Evolutionary conservation across 37 sponge, comb jelly and placozoan genomes (phyloP), one percentile per base, ranked within the genome.

Genomic region (Ephydatia muelleri): DNA sequence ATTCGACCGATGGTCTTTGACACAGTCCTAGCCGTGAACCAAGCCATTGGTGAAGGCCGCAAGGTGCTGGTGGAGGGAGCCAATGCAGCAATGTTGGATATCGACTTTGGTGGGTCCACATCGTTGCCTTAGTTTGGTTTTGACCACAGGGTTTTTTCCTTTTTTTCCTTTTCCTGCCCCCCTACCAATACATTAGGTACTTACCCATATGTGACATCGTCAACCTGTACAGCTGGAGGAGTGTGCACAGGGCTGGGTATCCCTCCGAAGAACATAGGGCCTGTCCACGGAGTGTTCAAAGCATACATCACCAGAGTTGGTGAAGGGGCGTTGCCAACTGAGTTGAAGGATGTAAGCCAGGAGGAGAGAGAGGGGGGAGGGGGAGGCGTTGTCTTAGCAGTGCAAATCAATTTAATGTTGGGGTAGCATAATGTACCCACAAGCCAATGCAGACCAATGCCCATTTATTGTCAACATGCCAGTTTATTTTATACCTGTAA

Each of bases 261-360:
- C 67, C 95, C 99, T 69, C 99, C 97, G 0, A 43, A 82, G 35
- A 57, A 80, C 22, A 38, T 98, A 35, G 70, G 72, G 22, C 36
- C 67, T 0, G 88, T 95, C 14, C 87, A 92, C 81, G 99, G 99
- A 69, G 97, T 97, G 2, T 82, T 93, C 30, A 99, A 99, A 80
- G 99, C 99, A 0, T 99, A 99, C 93, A 94, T 95, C 27, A 99
- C 99, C 28, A 88, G 99, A 49, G 99, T 99, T 23, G 99, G 99
- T 4, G 84, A 37, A 26, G 99, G 99, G 22, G 86, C 80, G 26
- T 94, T 99, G 86, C 99, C 99, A 5, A 99, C 99, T 37, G 95
- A 95, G 47, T 94, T 94, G 16, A 77, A 76, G 0, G 71, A 93
- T 84, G 96, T 95, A 79, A 83, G 87, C 65, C 38, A 6, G 43